These are phyloP conservation scores for Channa maculata DNA, from an alignment of 2,113 vertebrate species.

Conservation along the genomic window DNA sequence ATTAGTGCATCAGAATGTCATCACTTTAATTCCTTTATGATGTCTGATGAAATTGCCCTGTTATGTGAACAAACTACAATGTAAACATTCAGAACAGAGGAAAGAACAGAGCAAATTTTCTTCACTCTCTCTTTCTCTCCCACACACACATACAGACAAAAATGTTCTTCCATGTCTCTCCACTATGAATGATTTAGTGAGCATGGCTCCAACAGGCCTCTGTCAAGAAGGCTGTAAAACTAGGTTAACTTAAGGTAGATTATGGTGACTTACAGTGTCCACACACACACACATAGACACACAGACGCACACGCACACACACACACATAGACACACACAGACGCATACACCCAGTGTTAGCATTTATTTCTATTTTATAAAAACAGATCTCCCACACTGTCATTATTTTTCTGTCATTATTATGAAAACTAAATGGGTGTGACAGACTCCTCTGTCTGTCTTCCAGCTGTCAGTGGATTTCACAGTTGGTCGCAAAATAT, in stretches of 20 bases:
- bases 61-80: conserved; percentile 17
- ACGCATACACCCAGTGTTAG: too few species aligned
- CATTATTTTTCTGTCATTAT: conserved; percentile 8
- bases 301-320: neutral
- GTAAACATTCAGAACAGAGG: conserved; percentile 44
- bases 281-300: conserved; percentile 17
- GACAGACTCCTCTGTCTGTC: neutral
- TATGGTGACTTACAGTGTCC: conserved; percentile 46
- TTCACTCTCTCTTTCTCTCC: conserved; percentile 17
- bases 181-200: conserved; percentile 79
- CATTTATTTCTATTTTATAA: too few species aligned
- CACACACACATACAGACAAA: conserved; percentile 34
- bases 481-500: neutral
- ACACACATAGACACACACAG: conserved; percentile 8
- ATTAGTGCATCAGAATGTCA: conserved; percentile 19
- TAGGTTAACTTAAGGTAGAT: conserved; percentile 75
- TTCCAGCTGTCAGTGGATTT: conserved; percentile 2
- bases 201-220: conserved; percentile 62
- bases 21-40: conserved; percentile 14
- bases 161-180: conserved; percentile 68
- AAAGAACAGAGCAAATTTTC: conserved; percentile 23
- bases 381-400: too few species aligned
- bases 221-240: conserved; percentile 63
- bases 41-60: conserved; percentile 12
- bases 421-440: neutral